Conservation (phyloP, 2,888 invertebrate genomes). For the Luperina testacea region DNA sequence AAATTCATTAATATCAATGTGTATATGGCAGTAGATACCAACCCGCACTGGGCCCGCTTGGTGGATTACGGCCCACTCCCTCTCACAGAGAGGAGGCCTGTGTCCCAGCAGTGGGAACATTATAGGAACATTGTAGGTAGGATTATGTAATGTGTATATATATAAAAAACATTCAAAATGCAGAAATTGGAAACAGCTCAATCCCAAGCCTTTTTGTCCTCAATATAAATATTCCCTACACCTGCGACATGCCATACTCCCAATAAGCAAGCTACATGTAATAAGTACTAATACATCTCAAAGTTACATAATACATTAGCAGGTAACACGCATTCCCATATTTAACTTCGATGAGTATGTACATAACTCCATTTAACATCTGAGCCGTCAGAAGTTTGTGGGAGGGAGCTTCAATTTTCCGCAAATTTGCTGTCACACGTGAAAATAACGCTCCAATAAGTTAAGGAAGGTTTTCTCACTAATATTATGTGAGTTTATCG, state of each 20-base stretch:
- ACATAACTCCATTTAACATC: constrained; percentile 33
- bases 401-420: constrained; percentile 53
- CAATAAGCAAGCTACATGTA: too few species aligned
- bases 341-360: constrained; percentile 18
- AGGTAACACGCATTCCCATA: not conserved
- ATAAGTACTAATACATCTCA: not conserved
- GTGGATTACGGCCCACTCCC: too few species aligned
- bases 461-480: constrained; percentile 3
- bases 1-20: too few species aligned
- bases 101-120: too few species aligned
- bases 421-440: constrained; percentile 42
- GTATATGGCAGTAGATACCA: too few species aligned
- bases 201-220: too few species aligned
- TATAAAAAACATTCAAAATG: too few species aligned
- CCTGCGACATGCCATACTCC: not conserved
- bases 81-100: too few species aligned
- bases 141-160: too few species aligned
- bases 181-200: too few species aligned
- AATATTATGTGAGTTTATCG: constrained; percentile 21
- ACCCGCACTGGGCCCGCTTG: too few species aligned
- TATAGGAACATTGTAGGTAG: too few species aligned
- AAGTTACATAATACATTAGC: constrained; percentile 6
- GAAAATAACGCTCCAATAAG: constrained; percentile 33
- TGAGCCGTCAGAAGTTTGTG: constrained; percentile 27
- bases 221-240: not conserved